Percentiles rank a stretch among this genome's conserved stretches.
Conservation (phyloP, 1,140 invertebrate species). For the Andrena cerasifolii region DNA sequence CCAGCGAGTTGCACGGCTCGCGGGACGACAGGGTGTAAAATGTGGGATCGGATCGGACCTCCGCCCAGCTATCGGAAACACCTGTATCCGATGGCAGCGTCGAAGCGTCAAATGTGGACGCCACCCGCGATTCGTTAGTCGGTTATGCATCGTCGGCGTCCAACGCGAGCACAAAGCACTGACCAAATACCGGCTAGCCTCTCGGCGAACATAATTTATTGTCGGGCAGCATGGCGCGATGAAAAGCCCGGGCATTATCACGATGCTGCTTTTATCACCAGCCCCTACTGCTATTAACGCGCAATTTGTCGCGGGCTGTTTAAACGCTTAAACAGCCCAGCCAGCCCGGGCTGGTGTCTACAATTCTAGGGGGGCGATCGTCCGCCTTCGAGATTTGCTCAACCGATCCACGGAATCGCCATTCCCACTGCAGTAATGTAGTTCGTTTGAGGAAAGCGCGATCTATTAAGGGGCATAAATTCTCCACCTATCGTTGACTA, state of each 20-base stretch:
- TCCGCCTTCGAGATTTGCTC: slow-evolving; percentile 5
- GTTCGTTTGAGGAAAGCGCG: neutral
- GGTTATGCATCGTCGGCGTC: slow-evolving; percentile 49
- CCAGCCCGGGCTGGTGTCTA: slow-evolving; percentile 14
- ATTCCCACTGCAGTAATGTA: neutral
- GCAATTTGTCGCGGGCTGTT: slow-evolving; percentile 39
- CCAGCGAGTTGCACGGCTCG: slow-evolving; percentile 1
- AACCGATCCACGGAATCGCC: neutral
- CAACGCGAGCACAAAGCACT: slow-evolving; percentile 37
- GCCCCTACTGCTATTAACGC: slow-evolving; percentile 13
- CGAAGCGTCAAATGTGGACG: slow-evolving; percentile 45
- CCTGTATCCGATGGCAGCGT: slow-evolving; percentile 46
- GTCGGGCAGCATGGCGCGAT: slow-evolving; percentile 21
- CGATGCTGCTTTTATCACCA: slow-evolving; percentile 36
- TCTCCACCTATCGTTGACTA: too few relatives aligned
- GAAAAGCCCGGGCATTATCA: slow-evolving; percentile 51
- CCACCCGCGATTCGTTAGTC: slow-evolving; percentile 37
- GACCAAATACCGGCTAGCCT: slow-evolving; percentile 35
- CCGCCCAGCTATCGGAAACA: slow-evolving; percentile 33
- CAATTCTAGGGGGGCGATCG: neutral
- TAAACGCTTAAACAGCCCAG: slow-evolving; percentile 31
- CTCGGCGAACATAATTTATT: slow-evolving; percentile 48
- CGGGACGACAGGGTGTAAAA: slow-evolving; percentile 12
- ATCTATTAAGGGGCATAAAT: too few relatives aligned
- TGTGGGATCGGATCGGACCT: slow-evolving; percentile 1